These are phyloP conservation scores for Eristalinus aeneus DNA, from an alignment of 2,888 invertebrate genomes.

Conservation along the genomic window DNA sequence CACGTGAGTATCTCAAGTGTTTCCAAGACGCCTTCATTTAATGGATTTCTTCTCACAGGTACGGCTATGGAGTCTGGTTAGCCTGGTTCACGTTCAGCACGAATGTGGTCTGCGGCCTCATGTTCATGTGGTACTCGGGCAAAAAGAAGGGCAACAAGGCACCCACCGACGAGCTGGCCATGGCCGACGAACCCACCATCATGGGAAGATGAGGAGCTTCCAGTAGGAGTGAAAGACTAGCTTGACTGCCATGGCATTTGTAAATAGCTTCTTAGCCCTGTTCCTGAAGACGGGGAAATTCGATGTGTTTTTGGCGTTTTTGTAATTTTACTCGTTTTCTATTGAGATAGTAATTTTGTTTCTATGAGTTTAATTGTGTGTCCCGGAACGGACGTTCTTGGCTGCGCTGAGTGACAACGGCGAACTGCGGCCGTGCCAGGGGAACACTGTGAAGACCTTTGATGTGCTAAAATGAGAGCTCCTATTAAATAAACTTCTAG, in stretches of 20 bases:
- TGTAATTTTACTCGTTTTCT: constrained; percentile 13
- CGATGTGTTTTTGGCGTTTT: constrained; percentile 7
- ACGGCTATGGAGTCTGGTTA: constrained; percentile 87
- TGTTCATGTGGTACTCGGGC: constrained; percentile 90
- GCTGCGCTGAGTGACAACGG: no score
- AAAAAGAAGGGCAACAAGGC: constrained; percentile 93
- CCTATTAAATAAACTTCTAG: background rate
- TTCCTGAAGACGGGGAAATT: constrained; percentile 14
- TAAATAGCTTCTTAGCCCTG: constrained; percentile 48
- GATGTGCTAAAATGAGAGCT: background rate
- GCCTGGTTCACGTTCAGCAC: constrained; percentile 90
- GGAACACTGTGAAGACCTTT: constrained; percentile 12
- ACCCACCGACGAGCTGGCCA: constrained; percentile 89
- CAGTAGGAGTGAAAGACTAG: background rate
- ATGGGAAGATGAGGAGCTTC: constrained; percentile 83
- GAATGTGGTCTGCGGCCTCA: constrained; percentile 85
- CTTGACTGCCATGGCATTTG: constrained; percentile 62
- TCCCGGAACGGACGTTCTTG: no score
- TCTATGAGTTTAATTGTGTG: constrained; percentile 9
- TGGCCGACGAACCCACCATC: constrained; percentile 92
- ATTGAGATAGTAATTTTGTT: constrained; percentile 27
- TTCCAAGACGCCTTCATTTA: background rate
- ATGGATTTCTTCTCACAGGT: constrained; percentile 78
- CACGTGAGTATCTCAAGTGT: constrained; percentile 81
- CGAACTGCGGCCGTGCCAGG: no score